These are phyloP conservation scores for Drosophila setosimentum DNA, from an alignment of 2,888 invertebrate species.

Conservation along the genomic window DNA sequence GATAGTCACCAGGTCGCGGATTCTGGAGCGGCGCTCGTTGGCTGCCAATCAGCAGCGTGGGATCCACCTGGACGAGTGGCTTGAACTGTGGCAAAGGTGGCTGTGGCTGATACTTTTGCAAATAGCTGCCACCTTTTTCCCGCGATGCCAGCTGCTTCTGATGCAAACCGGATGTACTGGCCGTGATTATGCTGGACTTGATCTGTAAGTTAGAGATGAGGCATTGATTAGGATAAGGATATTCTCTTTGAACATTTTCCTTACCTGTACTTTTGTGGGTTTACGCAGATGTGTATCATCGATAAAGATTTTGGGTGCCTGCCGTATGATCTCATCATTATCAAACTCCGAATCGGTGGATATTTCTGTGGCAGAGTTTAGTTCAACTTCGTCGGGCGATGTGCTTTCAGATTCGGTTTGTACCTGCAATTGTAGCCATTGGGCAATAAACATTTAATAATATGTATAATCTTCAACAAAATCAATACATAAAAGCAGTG, in stretches of 20 bases:
- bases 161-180: conserved; percentile 60
- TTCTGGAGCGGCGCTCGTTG: conserved; percentile 86
- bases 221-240: neutral
- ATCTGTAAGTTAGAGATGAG: conserved; percentile 63
- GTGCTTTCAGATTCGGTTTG: conserved; percentile 88
- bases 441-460: conserved; percentile 7
- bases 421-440: conserved; percentile 86
- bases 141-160: conserved; percentile 67
- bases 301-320: conserved; percentile 91
- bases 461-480: neutral
- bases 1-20: conserved; percentile 90
- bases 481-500: conserved; percentile 41
- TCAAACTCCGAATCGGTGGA: conserved; percentile 97
- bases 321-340: conserved; percentile 89
- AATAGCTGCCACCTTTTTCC: conserved; percentile 77
- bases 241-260: neutral
- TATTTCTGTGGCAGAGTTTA: conserved; percentile 95
- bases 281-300: conserved; percentile 88
- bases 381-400: conserved; percentile 90
- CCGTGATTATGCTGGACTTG: conserved; percentile 82
- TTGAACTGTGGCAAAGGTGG: conserved; percentile 84
- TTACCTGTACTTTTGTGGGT: conserved; percentile 88
- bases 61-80: conserved; percentile 85
- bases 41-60: conserved; percentile 81
- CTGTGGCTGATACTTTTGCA: conserved; percentile 78